Evolutionary conservation across 2,113 vertebrate genomes (phyloP), one percentile per base, ranked within the genome.

Genomic region (Antechinus flavipes): DNA sequence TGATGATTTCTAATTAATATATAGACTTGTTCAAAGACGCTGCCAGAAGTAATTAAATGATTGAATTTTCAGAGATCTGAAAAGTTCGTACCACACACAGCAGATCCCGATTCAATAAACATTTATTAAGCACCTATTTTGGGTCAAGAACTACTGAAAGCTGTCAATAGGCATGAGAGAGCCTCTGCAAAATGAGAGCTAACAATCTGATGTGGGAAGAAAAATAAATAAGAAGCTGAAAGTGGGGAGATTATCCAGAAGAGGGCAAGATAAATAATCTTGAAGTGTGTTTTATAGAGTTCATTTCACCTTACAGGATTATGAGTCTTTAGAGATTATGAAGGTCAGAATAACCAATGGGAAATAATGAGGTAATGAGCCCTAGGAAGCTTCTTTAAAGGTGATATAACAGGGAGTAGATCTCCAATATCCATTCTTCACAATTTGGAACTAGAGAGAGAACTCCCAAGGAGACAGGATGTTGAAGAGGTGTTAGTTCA

Each of bases 391-490:
- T 16, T 68, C 3, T 14, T n/a, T 76, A 76, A 76, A 76, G 12
- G 1, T 61, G 61, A 14, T n/a, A 11, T 10, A 76, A n/a, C 3
- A n/a, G 61, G 3, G 68, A n/a, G 35, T n/a, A 76, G 68, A 6
- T 76, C 16, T n/a, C 68, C 35, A 76, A 76, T n/a, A 6, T 84
- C 19, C 19, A 42, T 8, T 9, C 16, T 84, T 84, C n/a, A 42
- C 7, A 2, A 6, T 84, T n/a, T 84, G n/a, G 16, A 84, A 84
- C 5, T 84, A 84, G 68, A 84, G 16, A 6, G 11, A 84, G 68
- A n/a, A 8, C 68, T 8, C 14, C 1, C 1, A 84, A 19, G 68
- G 16, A 7, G 14, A 42, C 0, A 1, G n/a, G 19, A 1, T 42
- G 6, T 7, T 84, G n/a, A 84, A n/a, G 7, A 42, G n/a, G 6